Conservation (phyloP, 2,888 invertebrate genomes). For the Euproctis similis region DNA sequence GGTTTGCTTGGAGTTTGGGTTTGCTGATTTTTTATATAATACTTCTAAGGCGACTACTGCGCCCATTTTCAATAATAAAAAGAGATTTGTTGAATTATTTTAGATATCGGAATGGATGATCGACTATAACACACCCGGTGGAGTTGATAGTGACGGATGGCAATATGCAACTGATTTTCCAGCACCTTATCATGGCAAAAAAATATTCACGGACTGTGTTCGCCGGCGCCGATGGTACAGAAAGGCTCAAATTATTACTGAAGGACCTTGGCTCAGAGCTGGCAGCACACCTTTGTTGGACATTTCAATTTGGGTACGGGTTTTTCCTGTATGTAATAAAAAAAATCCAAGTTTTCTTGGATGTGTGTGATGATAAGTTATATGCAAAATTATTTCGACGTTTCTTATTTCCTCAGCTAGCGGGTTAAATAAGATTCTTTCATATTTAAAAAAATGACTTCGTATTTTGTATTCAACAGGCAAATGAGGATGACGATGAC, state of each 20-base stretch:
- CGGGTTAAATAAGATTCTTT: no score
- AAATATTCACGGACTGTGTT: conserved; percentile 92
- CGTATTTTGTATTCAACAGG: conserved; percentile 29
- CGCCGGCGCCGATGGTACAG: conserved; percentile 89
- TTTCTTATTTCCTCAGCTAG: no score
- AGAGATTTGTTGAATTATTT: no score
- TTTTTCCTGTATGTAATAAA: background rate
- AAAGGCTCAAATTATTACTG: conserved; percentile 86
- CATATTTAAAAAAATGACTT: no score
- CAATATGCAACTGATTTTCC: conserved; percentile 96
- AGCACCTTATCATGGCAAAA: conserved; percentile 88
- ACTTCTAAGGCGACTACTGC: no score
- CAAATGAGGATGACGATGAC: conserved; percentile 40
- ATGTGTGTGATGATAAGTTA: no score
- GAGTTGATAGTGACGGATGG: conserved; percentile 94
- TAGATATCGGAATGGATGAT: conserved; percentile 92
- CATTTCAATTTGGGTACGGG: conserved; percentile 81
- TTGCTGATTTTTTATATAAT: no score
- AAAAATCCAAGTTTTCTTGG: background rate
- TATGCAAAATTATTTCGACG: no score
- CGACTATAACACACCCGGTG: conserved; percentile 93
- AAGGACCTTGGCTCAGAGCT: conserved; percentile 91
- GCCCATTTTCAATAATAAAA: no score
- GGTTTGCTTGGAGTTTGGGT: no score
- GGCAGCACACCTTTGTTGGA: conserved; percentile 91